phyloP scores from a whole-genome alignment of 2,888 invertebrate species.

The Dorcus hopei region DNA sequence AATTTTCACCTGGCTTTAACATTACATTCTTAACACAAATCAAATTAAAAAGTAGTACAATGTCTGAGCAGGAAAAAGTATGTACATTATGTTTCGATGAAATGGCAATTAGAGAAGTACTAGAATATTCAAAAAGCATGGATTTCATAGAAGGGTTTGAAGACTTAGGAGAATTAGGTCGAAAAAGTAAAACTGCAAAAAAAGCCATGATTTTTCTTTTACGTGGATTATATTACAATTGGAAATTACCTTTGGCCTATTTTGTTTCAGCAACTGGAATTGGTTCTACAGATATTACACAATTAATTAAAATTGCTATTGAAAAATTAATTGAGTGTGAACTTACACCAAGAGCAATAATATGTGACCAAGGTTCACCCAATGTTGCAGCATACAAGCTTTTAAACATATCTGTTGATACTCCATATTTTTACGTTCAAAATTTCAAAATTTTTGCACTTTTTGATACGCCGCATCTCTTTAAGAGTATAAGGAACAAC shows the following conservation, averaged over 20 bases:
- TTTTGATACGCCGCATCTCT: constrained; percentile 9
- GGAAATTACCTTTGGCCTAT: constrained; percentile 12
- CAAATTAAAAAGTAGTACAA: too few relatives aligned
- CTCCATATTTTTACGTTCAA: constrained; percentile 6
- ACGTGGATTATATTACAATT: constrained; percentile 5
- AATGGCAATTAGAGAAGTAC: too few relatives aligned
- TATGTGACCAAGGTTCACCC: constrained; percentile 11
- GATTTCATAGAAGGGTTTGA: constrained; percentile 19
- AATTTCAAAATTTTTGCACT: constrained; percentile 1
- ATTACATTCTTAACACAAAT: too few relatives aligned
- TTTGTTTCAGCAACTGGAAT: neutral
- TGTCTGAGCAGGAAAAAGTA: too few relatives aligned
- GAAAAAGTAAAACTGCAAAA: constrained; percentile 1
- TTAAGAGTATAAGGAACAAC: constrained; percentile 10
- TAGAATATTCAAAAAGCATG: constrained; percentile 6
- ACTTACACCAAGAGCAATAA: constrained; percentile 1
- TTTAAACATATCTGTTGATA: constrained; percentile 1
- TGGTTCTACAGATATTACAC: neutral
- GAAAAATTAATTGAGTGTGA: neutral
- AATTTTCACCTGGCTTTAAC: too few relatives aligned
- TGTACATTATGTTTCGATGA: too few relatives aligned
- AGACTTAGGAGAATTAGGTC: constrained; percentile 14
- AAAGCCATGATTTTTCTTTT: constrained; percentile 8
- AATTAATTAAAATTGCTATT: too few relatives aligned
- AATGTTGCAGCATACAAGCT: constrained; percentile 7